Evolutionary conservation across 2,888 invertebrate species (phyloP), one percentile per base, ranked within the genome.

Genomic region (Galerucella nymphaeae): DNA sequence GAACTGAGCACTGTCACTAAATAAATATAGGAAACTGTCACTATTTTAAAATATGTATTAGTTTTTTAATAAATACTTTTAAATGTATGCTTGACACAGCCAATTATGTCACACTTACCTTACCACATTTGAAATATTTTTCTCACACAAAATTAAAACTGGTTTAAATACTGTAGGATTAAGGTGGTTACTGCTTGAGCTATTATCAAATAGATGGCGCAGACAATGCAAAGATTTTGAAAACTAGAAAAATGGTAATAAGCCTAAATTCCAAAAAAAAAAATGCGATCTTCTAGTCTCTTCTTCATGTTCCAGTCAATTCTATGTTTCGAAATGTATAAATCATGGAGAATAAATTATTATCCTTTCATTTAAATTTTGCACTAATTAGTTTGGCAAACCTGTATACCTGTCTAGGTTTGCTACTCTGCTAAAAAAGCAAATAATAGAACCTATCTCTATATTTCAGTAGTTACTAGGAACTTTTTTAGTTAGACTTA

Each of bases 11-110:
- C 9, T 16, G 16, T 53, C 9, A 1, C 53, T 18, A 53, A 16
- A 53, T 16, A 5, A n/a, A n/a, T n/a, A 50, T n/a, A 50, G 50
- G 50, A 50, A 50, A 50, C 50, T 50, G 50, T 50, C 42, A 45
- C 5, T 50, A 50, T 14, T 50, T 50, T 50, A 0, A 2, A 16
- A n/a, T 48, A n/a, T 11, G 5, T 14, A n/a, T n/a, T n/a, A 48
- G 14, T n/a, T 14, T 48, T 4, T 48, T 6, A 48, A 4, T n/a
- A 5, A n/a, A n/a, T 48, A 48, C 8, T 48, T 48, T 48, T 48
- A n/a, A 14, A n/a, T n/a, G 6, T n/a, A 14, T 45, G 42, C n/a
- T n/a, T 48, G 48, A 48, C n/a, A 48, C 5, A 48, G n/a, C n/a
- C n/a, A 10, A 53, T 53, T 53, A 18, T 18, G 4, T 16, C 2